Evolutionary conservation across 1,140 invertebrate genomes (phyloP), one percentile per base, ranked within the genome.

Genomic region (Drosophila dunni): DNA sequence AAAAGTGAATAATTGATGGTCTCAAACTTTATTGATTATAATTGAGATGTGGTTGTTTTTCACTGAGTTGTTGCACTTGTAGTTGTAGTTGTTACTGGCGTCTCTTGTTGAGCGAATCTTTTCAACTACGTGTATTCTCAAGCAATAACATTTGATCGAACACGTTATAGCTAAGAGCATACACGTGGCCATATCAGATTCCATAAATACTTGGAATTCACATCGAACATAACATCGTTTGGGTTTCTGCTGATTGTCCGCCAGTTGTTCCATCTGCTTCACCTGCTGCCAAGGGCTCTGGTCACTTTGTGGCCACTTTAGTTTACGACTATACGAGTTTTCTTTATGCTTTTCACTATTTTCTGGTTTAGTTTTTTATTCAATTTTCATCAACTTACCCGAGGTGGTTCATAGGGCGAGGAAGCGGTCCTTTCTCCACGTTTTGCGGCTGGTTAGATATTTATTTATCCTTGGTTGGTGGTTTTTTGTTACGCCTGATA

Each of bases 81-180:
- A 11, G 24, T 46, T 46, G 1, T 17, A 20, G 3, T 10, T 46
- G 29, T 53, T 53, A n/a, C 51, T 44, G 29, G 29, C 10, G 24
- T 5, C 3, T 29, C 24, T 17, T 34, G 90, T 81, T 78, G 85
- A 69, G 48, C 56, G 70, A 86, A 82, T 95, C 95, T 94, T 94
- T 94, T 95, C 94, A 96, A 96, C 96, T 97, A 97, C 97, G 97
- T 97, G 97, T 98, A 98, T 98, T 98, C 97, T 97, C 97, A 98
- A 98, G 97, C 97, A 98, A 98, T 98, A 98, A 98, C 97, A 97
- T 94, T 96, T 94, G 92, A 95, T 95, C 38, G 8, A 64, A 95
- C 94, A 75, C 96, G 96, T 97, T 97, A 97, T 97, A 97, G 97
- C 96, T 96, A 96, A 95, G 97, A 97, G 96, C 97, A 97, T 97